Base-by-base conservation (phyloP, 2,888 invertebrate genomes). In the Sericinus montela region DNA sequence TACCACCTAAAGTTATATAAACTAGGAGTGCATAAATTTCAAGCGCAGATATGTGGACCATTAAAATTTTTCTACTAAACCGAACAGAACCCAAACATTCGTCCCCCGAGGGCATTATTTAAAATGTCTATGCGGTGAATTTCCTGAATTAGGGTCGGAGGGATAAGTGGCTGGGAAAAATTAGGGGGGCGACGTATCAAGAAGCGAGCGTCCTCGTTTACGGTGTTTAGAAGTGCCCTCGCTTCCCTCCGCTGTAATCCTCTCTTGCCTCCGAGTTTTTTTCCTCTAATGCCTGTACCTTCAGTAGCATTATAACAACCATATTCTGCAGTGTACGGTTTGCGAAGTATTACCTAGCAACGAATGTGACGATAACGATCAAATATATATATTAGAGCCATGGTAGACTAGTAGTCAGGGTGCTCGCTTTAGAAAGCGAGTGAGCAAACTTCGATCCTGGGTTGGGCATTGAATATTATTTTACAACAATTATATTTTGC, bases 161-260 rank as follows among this genome's bases (percentile, higher is more conserved):
- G 63, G 65, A 65, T 65, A 69, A 69, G 70, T 68, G 71, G 59
- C 65, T 63, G 69, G 66, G 65, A 72, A 72, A 72, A 71, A 67
- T 67, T 61, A 56, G 56, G 64, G 69, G 69, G 63, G 68, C 44
- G 48, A 55, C 48, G 60, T 55, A 65, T 65, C 61, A 59, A 59
- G 59, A 50, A 57, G 60, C 59, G 55, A 59, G 58, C 53, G 48
- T 43, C 63, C 64, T 45, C 54, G 52, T 51, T 52, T 52, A 43
- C 48, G 39, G 35, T 30, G 40, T 29, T 49, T 40, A 49, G 49
- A 35, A 44, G 40, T 49, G 30, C 49, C 40, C 49, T 49, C 38
- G 1, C 40, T 44, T 34, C 35, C 40, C 40, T 36, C 3, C 37
- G 11, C 11, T 13, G 13, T 48, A 48, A 48, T 43, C 37, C 37